Base-by-base conservation (phyloP, 2,797 vertebrate genomes). In the Sebastes hopkinsi region DNA sequence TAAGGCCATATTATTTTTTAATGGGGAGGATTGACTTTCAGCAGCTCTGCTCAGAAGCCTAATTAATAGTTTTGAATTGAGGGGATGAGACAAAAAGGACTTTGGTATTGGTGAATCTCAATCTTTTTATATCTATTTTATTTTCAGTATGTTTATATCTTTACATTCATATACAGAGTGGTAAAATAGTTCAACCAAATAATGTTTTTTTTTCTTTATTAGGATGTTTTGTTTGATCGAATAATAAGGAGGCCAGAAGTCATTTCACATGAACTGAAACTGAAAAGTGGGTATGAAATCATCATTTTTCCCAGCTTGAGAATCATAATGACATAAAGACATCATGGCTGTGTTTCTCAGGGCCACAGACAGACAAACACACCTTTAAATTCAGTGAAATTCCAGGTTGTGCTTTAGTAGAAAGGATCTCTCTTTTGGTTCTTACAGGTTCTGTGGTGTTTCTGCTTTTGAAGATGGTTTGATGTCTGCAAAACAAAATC, bases 321-420 rank as follows among this genome's bases (percentile, higher is more conserved):
- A 59, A 59, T 75, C 25, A 50, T 50, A 50, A 56, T 13, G 3
- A 16, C 52, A 50, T 50, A 20, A 50, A 30, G 6, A 54, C 18
- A 38, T 14, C 14, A 29, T 25, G 14, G 6, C 27, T 73, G 59
- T 64, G 81, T 66, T 75, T 58, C 18, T 16, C 10, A 30, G 4
- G 23, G 4, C 1, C 30, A 58, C 7, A 74, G 22, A 72, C 11
- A 74, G 46, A 70, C 4, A 56, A 29, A 84, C 92, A 42, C 70
- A 96, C 96, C 95, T 93, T 95, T 46, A 94, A 72, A 86, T 87
- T 93, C n/a, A 94, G 84, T 32, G 94, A 92, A 65, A 94, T 78
- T 34, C 91, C 92, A 23, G 91, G 75, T 54, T 87, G 83, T 4
- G 82, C 73, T 79, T 84, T 91, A 6, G 80, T 84, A 70, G 87